Conservation (phyloP, 2,113 vertebrate genomes). For the Aptenodytes forsteri region DNA sequence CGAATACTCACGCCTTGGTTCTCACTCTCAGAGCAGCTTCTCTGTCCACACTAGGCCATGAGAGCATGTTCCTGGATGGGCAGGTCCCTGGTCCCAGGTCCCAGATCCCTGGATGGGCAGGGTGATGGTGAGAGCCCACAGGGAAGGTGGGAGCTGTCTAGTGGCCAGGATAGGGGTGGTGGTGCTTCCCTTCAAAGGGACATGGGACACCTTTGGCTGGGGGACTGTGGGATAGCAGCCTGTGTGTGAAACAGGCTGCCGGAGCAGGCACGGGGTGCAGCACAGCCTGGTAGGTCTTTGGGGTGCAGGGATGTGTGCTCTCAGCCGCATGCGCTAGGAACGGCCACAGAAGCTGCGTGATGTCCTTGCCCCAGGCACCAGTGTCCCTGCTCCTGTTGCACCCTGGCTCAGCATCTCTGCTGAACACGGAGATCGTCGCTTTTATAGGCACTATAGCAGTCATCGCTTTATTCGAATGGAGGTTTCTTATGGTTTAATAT, state of each 20-base stretch:
- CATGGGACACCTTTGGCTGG: accelerated
- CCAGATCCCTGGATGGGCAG: background rate
- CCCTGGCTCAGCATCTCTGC: background rate
- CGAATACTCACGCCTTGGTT: background rate
- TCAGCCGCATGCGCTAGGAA: accelerated
- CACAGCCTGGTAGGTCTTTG: accelerated
- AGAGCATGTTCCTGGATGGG: background rate
- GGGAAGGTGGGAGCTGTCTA: background rate
- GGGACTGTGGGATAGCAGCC: background rate
- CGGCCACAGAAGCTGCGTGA: accelerated
- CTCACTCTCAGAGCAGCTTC: background rate
- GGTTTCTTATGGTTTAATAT: conserved; percentile 32
- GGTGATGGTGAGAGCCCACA: background rate
- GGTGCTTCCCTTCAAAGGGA: background rate
- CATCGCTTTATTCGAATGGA: background rate
- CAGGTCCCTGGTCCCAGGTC: background rate
- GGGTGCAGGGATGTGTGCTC: accelerated
- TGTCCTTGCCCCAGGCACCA: background rate
- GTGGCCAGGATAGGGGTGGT: background rate
- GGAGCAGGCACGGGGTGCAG: accelerated
- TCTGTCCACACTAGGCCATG: background rate
- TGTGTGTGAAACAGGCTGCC: background rate
- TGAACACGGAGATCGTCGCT: accelerated
- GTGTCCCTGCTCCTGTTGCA: background rate
- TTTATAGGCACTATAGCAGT: conserved; percentile 8